Conservation (phyloP, 1,140 invertebrate genomes). For the Nilaparvata lugens region DNA sequence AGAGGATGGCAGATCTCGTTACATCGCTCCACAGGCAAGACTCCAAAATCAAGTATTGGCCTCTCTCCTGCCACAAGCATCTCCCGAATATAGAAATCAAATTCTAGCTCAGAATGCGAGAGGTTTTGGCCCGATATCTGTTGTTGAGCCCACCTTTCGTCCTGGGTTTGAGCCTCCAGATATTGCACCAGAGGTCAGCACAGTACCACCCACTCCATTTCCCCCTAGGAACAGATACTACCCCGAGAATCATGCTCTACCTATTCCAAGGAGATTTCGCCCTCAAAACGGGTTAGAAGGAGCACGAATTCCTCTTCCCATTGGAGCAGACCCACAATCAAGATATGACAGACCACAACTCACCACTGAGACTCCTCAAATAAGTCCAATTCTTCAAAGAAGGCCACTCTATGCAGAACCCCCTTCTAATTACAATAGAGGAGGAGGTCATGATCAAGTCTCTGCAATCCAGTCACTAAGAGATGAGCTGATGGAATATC, state of each 20-base stretch:
- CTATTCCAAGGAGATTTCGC: slow-evolving; percentile 29
- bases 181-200: slow-evolving; percentile 35
- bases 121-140: neutral
- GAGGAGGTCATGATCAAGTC: slow-evolving; percentile 30
- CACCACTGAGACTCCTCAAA: slow-evolving; percentile 8
- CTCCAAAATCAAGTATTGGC: slow-evolving; percentile 15
- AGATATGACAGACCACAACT: slow-evolving; percentile 15
- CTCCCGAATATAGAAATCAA: slow-evolving; percentile 10
- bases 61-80: slow-evolving; percentile 7
- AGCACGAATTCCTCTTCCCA: slow-evolving; percentile 27
- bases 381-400: slow-evolving; percentile 28
- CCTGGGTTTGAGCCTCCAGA: neutral
- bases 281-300: slow-evolving; percentile 24
- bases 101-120: slow-evolving; percentile 4
- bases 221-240: slow-evolving; percentile 25
- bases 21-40: slow-evolving; percentile 39
- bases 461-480: slow-evolving; percentile 34
- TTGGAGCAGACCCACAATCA: too few species aligned
- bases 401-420: slow-evolving; percentile 36
- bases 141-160: neutral
- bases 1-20: slow-evolving; percentile 29
- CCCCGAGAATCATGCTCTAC: slow-evolving; percentile 26
- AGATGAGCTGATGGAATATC: slow-evolving; percentile 29
- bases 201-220: slow-evolving; percentile 25
- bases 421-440: slow-evolving; percentile 35